Percentiles rank a stretch among this genome's conserved stretches.
These are phyloP conservation scores for Agapornis canus DNA, from an alignment of 2,797 vertebrate species.

Conservation along the genomic window DNA sequence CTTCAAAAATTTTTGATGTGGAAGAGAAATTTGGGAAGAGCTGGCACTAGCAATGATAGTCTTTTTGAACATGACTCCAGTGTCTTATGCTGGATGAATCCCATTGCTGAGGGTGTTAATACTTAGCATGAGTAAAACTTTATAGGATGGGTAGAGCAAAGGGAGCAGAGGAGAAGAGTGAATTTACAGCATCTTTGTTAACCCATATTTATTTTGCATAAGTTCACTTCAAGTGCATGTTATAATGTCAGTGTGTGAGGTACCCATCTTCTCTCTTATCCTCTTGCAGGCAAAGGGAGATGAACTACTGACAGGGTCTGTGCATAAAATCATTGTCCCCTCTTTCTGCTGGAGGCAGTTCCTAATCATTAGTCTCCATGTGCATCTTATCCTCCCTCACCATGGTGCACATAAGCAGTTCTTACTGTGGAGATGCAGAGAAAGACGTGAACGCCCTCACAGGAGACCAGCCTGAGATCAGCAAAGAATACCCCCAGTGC, in stretches of 20 bases:
- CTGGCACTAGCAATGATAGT: background rate
- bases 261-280: background rate
- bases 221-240: background rate
- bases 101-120: background rate
- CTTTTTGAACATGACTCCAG: accelerated
- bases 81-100: background rate
- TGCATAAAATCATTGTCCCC: background rate
- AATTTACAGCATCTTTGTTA: background rate
- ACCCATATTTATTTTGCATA: background rate
- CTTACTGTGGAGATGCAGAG: background rate
- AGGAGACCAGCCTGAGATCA: background rate
- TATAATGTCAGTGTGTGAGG: background rate
- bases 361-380: accelerated
- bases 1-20: background rate
- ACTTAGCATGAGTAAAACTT: background rate
- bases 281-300: background rate
- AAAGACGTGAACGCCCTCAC: background rate
- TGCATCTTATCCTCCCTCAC: background rate
- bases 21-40: background rate
- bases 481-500: accelerated
- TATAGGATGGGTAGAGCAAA: background rate
- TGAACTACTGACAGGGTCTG: background rate
- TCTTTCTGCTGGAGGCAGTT: background rate
- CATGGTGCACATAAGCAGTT: background rate
- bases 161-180: background rate